Evolutionary conservation across 2,888 invertebrate species (phyloP), one percentile per base, ranked within the genome.

Genomic region (Nemapogon koenigi): DNA sequence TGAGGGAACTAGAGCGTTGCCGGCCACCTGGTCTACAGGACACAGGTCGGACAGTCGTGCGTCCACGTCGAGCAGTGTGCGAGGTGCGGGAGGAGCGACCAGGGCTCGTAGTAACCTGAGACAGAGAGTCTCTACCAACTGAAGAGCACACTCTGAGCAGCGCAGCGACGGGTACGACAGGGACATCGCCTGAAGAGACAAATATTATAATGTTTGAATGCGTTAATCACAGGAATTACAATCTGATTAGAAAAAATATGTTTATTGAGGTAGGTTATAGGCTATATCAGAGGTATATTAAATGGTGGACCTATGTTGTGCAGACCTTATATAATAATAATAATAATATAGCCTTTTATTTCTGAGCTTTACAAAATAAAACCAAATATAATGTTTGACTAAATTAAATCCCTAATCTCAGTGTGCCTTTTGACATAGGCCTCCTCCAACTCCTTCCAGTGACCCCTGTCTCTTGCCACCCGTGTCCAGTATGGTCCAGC

Each of bases 31-130:
- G 72, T 96, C 94, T 49, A 97, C 90, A 3, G 97, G 96, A 11
- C 90, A 90, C n/a, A 97, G 97, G 81, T 97, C 96, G 47, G 89
- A 86, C 22, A 97, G 94, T 46, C 94, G 83, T 53, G 95, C 94
- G 62, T 97, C 96, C 50, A 97, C 93, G 75, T 97, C 97, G 84
- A 86, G 86, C 15, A 91, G 86, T 16, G 90, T 89, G 56, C 91
- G 90, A 10, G 91, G 91, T 43, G 89, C 86, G 16, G 93, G 92
- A 51, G 88, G 87, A 19, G 90, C 89, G 61, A 94, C 95, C 43
- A 97, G 82, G 85, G 91, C 91, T 13, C 89, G 90, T 60, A 97
- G 81, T 44, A 97, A 83, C 42, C 91, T 87, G 46, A 97, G 81
- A 57, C 97, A 94, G 43, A 97, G 83, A 41, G 88, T 87, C 81